Conservation (phyloP, 1,140 invertebrate genomes). For the Mercenaria mercenaria region DNA sequence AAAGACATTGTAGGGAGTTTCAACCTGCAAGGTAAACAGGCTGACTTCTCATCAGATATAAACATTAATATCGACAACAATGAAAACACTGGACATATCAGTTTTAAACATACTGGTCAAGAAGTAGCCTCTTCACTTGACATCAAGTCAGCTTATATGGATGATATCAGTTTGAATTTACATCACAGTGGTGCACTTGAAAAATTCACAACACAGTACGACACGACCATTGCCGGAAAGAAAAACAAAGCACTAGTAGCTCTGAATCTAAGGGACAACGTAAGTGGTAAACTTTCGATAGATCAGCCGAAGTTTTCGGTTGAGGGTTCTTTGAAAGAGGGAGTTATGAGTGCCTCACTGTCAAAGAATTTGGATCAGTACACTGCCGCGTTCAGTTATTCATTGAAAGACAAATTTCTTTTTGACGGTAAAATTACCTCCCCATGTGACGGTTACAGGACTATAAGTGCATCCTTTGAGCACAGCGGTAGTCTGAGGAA, state of each 20-base stretch:
- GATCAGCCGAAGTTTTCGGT: not conserved
- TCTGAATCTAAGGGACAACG: not conserved
- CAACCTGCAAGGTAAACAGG: not conserved
- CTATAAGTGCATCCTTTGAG: not conserved
- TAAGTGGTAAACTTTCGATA: not conserved
- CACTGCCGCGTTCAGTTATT: not conserved
- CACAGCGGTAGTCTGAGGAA: constrained; percentile 6
- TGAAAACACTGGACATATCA: not conserved
- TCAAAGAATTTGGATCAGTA: not conserved
- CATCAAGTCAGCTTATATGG: not conserved
- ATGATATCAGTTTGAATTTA: not conserved
- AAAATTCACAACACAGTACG: constrained; percentile 1
- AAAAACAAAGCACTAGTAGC: not conserved
- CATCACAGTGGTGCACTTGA: not conserved
- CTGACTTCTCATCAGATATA: not conserved
- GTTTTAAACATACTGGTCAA: not conserved
- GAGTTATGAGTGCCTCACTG: not conserved
- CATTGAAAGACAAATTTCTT: not conserved
- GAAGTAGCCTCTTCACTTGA: not conserved
- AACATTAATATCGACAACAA: not conserved
- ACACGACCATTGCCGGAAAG: not conserved
- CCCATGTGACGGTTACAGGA: not conserved
- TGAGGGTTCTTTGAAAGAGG: not conserved
- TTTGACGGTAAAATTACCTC: not conserved
- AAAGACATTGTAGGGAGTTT: not conserved